A percentile compares a stretch with the other conserved stretches of the same genome.
Evolutionary conservation across 2,888 invertebrate genomes (phyloP).

Genomic region (Mythimna lalbum): DNA sequence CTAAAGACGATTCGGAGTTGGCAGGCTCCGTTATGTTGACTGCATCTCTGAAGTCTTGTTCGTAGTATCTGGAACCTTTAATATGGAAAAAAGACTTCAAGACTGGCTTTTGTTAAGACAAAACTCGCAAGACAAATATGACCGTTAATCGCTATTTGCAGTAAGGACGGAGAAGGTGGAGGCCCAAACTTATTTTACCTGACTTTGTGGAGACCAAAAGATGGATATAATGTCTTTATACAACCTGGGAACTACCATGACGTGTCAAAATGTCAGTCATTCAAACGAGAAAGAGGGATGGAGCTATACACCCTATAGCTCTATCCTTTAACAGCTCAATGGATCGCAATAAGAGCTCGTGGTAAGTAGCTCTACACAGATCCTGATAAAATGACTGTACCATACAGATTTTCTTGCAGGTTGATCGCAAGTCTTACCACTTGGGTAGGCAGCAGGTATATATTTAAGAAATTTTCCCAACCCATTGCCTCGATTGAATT

Average conservation of each 20-base stretch:
- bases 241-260: too few species aligned
- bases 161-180: neutral
- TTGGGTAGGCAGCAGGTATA: too few species aligned
- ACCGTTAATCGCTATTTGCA: neutral
- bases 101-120: neutral
- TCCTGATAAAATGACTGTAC: neutral
- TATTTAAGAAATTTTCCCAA: neutral
- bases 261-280: too few species aligned
- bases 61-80: constrained; percentile 80
- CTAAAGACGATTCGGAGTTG: constrained; percentile 84
- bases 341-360: too few species aligned
- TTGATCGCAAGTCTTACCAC: neutral
- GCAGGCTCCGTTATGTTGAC: constrained; percentile 74
- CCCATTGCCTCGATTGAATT: neutral
- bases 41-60: constrained; percentile 81
- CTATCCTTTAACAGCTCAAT: too few species aligned
- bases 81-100: neutral
- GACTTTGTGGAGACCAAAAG: neutral
- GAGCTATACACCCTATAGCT: too few species aligned
- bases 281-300: too few species aligned
- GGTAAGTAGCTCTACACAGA: neutral
- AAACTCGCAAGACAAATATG: too few species aligned
- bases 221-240: neutral
- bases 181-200: neutral
- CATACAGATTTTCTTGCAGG: neutral